Evolutionary conservation across 2,888 invertebrate genomes (phyloP).

Genomic region (Andrena bicolor): DNA sequence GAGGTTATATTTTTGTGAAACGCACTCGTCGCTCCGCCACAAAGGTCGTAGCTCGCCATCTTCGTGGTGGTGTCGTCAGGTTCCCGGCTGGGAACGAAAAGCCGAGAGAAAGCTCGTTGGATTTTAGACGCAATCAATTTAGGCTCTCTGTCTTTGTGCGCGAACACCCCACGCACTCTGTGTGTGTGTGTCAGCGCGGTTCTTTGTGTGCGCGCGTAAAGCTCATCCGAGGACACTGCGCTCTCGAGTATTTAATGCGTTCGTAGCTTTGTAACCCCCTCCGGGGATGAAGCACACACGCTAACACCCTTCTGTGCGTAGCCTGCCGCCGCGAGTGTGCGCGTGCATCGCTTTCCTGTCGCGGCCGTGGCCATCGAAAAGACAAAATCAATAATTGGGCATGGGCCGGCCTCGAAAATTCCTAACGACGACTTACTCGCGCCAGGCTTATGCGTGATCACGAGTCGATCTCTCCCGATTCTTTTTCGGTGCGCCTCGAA

Average conservation of each 20-base stretch:
- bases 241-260: conserved; percentile 82
- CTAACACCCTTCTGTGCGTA: conserved; percentile 62
- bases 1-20: conserved; percentile 66
- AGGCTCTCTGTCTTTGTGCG: conserved; percentile 60
- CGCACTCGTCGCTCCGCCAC: conserved; percentile 60
- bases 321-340: conserved; percentile 54
- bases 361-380: conserved; percentile 75
- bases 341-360: conserved; percentile 49
- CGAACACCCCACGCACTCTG: conserved; percentile 12
- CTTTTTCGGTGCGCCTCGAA: too few species aligned
- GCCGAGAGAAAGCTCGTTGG: conserved; percentile 72
- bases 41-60: conserved; percentile 66
- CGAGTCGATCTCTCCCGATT: conserved; percentile 24
- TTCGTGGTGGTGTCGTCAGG: conserved; percentile 31
- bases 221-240: conserved; percentile 74
- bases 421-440: conserved; percentile 38
- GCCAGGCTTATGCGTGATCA: conserved; percentile 64
- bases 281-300: conserved; percentile 48
- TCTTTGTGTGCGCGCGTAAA: conserved; percentile 59
- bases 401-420: conserved; percentile 75
- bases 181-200: background rate
- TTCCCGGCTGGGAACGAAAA: conserved; percentile 57
- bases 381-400: conserved; percentile 83
- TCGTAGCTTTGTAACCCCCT: conserved; percentile 79
- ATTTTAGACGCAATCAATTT: conserved; percentile 80